Percentiles rank a stretch among this genome's conserved stretches.
Evolutionary conservation across 2,797 vertebrate genomes (phyloP).

Genomic region (Urophycis tenuis): DNA sequence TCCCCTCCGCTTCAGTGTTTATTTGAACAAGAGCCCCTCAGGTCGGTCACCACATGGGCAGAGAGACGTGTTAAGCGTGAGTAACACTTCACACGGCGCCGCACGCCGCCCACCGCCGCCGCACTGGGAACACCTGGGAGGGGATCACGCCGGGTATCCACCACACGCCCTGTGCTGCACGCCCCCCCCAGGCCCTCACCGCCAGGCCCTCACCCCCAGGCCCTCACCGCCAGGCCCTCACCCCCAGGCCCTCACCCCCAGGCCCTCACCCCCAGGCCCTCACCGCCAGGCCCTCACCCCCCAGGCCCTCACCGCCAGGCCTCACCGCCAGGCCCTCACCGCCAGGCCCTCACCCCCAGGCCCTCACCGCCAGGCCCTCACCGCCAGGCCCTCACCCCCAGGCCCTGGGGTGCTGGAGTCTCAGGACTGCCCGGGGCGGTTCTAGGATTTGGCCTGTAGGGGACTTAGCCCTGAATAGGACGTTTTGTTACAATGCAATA

Average conservation of each 20-base stretch:
- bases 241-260: no score
- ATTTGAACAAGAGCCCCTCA: conserved; percentile 31
- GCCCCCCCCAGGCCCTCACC: no score
- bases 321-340: no score
- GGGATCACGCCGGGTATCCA: background rate
- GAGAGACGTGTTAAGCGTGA: conserved; percentile 8
- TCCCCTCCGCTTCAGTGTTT: conserved; percentile 23
- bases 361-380: no score
- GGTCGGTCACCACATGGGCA: conserved; percentile 11
- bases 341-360: no score
- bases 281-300: no score
- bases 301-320: no score
- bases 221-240: no score
- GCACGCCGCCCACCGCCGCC: background rate
- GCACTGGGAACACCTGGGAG: background rate
- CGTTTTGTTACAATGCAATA: no score
- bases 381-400: no score
- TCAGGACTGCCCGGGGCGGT: background rate
- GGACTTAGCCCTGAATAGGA: background rate
- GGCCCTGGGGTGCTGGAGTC: background rate
- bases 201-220: no score
- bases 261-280: no score
- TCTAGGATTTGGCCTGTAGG: background rate
- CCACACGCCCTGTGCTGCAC: background rate
- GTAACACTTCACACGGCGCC: background rate